Evolutionary conservation across 2,797 vertebrate genomes (phyloP).

Genomic region (Channallabes apus): DNA sequence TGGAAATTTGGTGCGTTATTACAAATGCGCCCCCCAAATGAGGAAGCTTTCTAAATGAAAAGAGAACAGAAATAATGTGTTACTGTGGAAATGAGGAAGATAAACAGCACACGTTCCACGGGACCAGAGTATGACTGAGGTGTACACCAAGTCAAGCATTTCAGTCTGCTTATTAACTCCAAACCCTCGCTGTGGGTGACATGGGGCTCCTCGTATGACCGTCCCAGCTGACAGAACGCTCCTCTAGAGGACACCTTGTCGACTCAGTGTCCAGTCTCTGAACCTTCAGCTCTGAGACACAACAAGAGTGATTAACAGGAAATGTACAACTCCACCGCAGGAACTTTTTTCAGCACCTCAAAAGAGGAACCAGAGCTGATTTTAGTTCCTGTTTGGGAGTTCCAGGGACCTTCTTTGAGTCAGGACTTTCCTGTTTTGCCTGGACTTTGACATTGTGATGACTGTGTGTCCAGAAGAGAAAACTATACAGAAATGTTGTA

Average conservation of each 20-base stretch:
- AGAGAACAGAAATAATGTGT: slow-evolving; percentile 5
- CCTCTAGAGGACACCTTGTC: neutral
- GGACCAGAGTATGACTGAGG: neutral
- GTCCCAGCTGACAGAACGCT: neutral
- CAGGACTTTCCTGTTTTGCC: neutral
- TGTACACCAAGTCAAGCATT: neutral
- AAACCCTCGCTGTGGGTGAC: neutral
- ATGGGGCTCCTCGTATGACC: neutral
- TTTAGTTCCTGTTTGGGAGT: slow-evolving; percentile 21
- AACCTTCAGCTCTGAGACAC: neutral
- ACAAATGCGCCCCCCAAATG: neutral
- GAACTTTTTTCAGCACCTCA: slow-evolving; percentile 18
- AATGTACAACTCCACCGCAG: neutral
- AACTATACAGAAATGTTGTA: neutral
- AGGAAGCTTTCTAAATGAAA: neutral
- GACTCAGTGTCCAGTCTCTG: neutral
- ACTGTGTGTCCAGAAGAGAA: neutral
- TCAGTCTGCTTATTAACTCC: neutral
- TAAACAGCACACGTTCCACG: neutral
- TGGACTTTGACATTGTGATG: neutral
- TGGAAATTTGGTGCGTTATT: neutral
- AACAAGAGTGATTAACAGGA: neutral
- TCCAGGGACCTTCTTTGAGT: neutral
- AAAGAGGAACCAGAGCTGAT: slow-evolving; percentile 15
- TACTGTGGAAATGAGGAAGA: slow-evolving; percentile 5